Conservation (phyloP, 2,888 invertebrate species). For the Nowickia ferox region DNA sequence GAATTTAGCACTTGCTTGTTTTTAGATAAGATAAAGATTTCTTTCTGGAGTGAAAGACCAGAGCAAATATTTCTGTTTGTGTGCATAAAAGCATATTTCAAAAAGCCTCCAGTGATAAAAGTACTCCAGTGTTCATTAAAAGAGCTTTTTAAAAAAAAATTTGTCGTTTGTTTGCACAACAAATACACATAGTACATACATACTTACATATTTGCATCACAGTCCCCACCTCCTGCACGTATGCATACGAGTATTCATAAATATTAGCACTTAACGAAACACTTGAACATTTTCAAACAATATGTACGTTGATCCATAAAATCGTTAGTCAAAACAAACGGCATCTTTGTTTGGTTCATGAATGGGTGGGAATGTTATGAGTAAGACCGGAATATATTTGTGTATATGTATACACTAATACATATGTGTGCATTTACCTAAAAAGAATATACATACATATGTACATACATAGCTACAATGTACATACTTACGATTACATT, state of each 20-base stretch:
- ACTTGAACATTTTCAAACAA: slow-evolving; percentile 39
- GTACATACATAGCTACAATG: slow-evolving; percentile 17
- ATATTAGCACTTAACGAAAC: slow-evolving; percentile 51
- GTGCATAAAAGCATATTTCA: neutral
- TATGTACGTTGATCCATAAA: slow-evolving; percentile 52
- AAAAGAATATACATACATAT: too few species aligned
- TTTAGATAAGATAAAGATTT: too few species aligned
- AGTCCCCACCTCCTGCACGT: neutral
- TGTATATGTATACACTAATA: neutral
- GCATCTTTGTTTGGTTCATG: neutral
- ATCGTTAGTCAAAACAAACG: slow-evolving; percentile 57
- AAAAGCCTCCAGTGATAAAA: neutral
- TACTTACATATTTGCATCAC: neutral
- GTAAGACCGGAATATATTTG: neutral
- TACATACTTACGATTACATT: slow-evolving; percentile 29
- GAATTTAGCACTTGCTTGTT: too few species aligned
- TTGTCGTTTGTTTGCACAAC: slow-evolving; percentile 42
- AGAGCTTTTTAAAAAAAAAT: slow-evolving; percentile 4
- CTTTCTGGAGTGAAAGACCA: too few species aligned
- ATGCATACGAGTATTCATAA: neutral
- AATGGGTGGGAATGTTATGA: slow-evolving; percentile 33
- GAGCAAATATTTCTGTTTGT: neutral
- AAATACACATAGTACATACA: neutral
- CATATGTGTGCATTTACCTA: neutral
- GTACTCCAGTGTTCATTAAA: slow-evolving; percentile 22